Evolutionary conservation across 2,888 invertebrate species (phyloP), one percentile per base, ranked within the genome.

Genomic region (Sesamia inferens): DNA sequence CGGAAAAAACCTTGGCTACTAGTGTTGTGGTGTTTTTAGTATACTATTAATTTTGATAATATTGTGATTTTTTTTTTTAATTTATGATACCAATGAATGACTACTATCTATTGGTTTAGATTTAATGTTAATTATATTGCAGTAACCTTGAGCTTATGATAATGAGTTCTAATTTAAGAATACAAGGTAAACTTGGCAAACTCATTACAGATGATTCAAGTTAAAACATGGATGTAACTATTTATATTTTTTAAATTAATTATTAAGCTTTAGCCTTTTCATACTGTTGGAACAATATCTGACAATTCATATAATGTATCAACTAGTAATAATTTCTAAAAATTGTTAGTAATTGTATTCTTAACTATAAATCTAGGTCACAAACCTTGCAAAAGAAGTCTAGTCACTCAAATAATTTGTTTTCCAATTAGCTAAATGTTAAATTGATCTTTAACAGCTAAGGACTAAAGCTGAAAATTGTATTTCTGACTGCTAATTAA

Each of bases 141-240:
- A 51, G 47, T 75, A 77, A 68, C 86, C 86, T 86, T 86, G 80
- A 75, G 68, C 24, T 61, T 62, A 75, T 79, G 71, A 74, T 85
- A 77, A 78, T 75, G 54, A 58, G 69, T 81, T 84, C 77, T 84
- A 74, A 79, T 76, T 68, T 74, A 74, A 74, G 78, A 62, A 68
- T 51, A 63, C 65, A 80, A 86, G 80, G 82, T 74, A 76, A 84
- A 78, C 71, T 0, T 16, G 51, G 57, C 39, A 70, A 10, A 13
- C 39, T 54, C 2, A 31, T 62, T n/a, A 24, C 51, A 59, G 39
- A 54, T 77, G 63, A 59, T 62, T 42, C 16, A 58, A 59, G 14
- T 39, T 22, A 22, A 67, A 39, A 66, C 39, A 79, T 31, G 19
- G 16, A 4, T 24, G 6, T 47, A 51, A 39, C 13, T 2, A 4